A percentile compares a stretch with the other conserved stretches of the same genome.
phyloP scores from a whole-genome alignment of 2,113 vertebrate species.

The Macquaria australasica region DNA sequence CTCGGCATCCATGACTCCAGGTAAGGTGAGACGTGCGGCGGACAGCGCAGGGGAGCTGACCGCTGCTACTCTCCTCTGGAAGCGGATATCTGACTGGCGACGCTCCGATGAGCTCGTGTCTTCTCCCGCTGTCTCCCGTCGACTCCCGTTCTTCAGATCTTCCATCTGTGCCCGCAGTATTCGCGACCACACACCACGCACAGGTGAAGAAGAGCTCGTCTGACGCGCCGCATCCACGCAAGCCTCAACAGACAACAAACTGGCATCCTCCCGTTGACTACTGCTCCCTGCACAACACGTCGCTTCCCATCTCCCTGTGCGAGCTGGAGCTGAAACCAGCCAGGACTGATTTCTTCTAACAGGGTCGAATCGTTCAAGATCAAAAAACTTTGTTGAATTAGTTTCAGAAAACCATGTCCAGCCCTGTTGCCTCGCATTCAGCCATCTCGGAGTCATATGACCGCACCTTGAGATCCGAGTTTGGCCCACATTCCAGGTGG shows the following conservation, averaged over 20 bases:
- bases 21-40: slow-evolving; percentile 72
- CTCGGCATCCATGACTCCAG: slow-evolving; percentile 84
- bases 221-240: slow-evolving; percentile 1
- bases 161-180: slow-evolving; percentile 42
- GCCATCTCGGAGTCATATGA: slow-evolving; percentile 67
- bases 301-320: neutral
- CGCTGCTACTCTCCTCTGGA: slow-evolving; percentile 58
- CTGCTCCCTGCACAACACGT: neutral
- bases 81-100: neutral
- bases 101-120: neutral
- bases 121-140: slow-evolving; percentile 6
- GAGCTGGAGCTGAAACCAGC: neutral
- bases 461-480: slow-evolving; percentile 57
- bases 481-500: slow-evolving; percentile 71
- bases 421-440: neutral
- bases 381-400: neutral
- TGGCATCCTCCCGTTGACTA: slow-evolving; percentile 2
- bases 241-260: neutral
- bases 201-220: slow-evolving; percentile 10
- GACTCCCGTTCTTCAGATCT: neutral
- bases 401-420: neutral
- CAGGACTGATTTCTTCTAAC: neutral
- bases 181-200: neutral
- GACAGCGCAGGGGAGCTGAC: slow-evolving; percentile 58
- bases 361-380: neutral